Evolutionary conservation across 1,140 invertebrate genomes (phyloP).

Genomic region (Brevipalpus yothersi): DNA sequence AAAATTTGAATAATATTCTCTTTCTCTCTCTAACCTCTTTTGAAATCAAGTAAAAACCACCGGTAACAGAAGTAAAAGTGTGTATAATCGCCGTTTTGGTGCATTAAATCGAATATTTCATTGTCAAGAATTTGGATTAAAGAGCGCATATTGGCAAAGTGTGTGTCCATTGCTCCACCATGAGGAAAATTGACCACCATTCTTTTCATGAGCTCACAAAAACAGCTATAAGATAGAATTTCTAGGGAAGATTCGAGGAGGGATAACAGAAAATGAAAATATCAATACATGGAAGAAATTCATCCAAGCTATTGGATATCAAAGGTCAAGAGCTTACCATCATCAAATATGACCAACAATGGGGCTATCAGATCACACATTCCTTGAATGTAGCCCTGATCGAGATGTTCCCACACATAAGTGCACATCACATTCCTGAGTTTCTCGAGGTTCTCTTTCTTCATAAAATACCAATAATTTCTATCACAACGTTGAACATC

Average conservation of each 20-base stretch:
- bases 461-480: constrained; percentile 68
- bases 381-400: constrained; percentile 66
- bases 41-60: constrained; percentile 59
- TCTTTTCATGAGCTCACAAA: constrained; percentile 63
- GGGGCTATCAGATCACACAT: constrained; percentile 90
- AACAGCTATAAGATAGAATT: constrained; percentile 68
- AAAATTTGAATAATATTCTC: too few species aligned
- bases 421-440: constrained; percentile 90
- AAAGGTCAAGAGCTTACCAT: constrained; percentile 25
- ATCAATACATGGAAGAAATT: neutral
- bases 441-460: constrained; percentile 63
- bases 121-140: constrained; percentile 54
- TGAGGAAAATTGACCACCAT: constrained; percentile 79
- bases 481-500: constrained; percentile 83
- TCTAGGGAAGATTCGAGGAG: constrained; percentile 26
- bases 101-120: constrained; percentile 80
- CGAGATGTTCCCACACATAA: constrained; percentile 82
- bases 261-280: neutral
- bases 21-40: constrained; percentile 29
- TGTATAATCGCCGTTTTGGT: constrained; percentile 78
- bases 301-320: too few species aligned
- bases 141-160: constrained; percentile 79
- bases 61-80: constrained; percentile 94
- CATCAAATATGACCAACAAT: constrained; percentile 66
- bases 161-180: constrained; percentile 73